These are phyloP conservation scores for Porites evermanni DNA, from an alignment of 92 coral and sea anemone species.

Conservation along the genomic window DNA sequence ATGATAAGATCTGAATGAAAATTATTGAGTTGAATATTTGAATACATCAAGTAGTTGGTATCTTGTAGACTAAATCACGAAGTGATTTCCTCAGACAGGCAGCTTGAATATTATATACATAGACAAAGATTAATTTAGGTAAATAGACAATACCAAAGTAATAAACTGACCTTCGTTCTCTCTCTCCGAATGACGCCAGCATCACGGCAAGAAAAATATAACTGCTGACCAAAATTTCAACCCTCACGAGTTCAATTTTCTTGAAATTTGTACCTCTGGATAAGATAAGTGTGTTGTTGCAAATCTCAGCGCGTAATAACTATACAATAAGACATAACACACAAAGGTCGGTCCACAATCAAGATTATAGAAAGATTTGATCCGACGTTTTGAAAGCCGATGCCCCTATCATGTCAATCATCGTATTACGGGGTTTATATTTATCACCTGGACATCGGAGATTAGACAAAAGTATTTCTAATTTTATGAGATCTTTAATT, in stretches of 20 bases:
- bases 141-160: neutral
- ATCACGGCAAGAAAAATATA: neutral
- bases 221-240: conserved; percentile 26
- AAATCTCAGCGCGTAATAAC: neutral
- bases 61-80: too few species aligned
- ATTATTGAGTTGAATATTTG: neutral
- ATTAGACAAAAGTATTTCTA: neutral
- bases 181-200: conserved; percentile 45
- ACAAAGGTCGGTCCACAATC: neutral
- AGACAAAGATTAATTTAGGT: neutral
- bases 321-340: neutral
- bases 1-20: conserved; percentile 18
- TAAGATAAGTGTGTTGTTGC: neutral
- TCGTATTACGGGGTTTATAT: neutral
- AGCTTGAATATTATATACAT: neutral
- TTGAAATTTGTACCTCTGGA: too few species aligned
- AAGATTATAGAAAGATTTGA: neutral
- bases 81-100: too few species aligned
- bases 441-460: conserved; percentile 12
- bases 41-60: too few species aligned
- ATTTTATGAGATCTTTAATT: neutral
- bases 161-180: conserved; percentile 27
- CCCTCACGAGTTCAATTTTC: conserved; percentile 5
- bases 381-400: conserved; percentile 1
- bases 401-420: neutral